Evolutionary conservation across 37 sponge, comb jelly and placozoan genomes (phyloP).

Genomic region (Chondrilla cf. caribensis): DNA sequence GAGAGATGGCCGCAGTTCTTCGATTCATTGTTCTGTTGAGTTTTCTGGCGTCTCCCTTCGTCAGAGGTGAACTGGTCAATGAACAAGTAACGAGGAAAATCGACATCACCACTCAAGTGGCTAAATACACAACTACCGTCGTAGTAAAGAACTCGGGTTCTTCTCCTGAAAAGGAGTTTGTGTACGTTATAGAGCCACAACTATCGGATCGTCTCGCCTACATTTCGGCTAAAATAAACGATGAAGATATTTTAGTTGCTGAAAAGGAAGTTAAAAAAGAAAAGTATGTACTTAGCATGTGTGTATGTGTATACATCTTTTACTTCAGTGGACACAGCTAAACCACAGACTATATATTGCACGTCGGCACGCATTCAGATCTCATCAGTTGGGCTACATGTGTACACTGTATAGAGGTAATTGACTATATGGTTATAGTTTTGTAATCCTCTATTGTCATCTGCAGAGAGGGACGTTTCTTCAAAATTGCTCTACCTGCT

Average conservation of each 20-base stretch:
- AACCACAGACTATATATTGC: no score
- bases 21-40: not conserved
- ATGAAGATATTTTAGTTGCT: not conserved
- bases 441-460: not conserved
- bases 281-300: no score
- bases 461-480: slow-evolving; percentile 3
- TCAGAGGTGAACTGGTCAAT: not conserved
- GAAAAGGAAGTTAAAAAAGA: not conserved
- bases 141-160: slow-evolving; percentile 5
- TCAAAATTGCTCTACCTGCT: slow-evolving; percentile 18
- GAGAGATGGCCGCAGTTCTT: not conserved
- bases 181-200: not conserved
- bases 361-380: no score
- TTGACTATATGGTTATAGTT: not conserved
- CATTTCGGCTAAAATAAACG: slow-evolving; percentile 9
- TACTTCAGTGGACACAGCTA: no score
- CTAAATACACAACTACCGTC: not conserved
- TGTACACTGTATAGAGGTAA: no score
- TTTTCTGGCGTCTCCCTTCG: not conserved
- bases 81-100: slow-evolving; percentile 6
- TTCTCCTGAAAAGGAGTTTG: not conserved
- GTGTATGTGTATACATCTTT: no score
- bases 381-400: no score
- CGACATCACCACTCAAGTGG: slow-evolving; percentile 5
- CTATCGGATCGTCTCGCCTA: not conserved